These are phyloP conservation scores for Steinernema scapterisci DNA, from an alignment of 2,888 invertebrate species.

Conservation along the genomic window DNA sequence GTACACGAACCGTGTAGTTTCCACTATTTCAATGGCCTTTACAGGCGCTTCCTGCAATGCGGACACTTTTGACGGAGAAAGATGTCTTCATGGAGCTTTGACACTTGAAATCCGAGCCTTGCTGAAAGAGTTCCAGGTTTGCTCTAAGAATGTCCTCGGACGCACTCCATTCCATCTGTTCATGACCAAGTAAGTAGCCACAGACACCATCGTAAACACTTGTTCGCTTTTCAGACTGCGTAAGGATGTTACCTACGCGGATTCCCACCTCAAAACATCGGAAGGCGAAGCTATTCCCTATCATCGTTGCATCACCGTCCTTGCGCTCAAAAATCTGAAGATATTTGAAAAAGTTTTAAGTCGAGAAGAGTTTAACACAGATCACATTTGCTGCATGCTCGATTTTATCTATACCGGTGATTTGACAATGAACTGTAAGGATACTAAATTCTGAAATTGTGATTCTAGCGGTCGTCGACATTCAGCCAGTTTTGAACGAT, in stretches of 20 bases:
- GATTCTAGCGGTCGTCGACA: constrained; percentile 6
- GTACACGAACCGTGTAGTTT: no score
- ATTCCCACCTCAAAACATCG: neutral
- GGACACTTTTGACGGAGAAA: constrained; percentile 1
- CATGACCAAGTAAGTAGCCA: neutral
- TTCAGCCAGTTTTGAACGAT: neutral
- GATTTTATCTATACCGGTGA: constrained; percentile 18
- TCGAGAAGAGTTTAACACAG: neutral
- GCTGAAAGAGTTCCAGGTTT: constrained; percentile 6
- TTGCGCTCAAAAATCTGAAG: neutral
- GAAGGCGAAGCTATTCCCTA: neutral
- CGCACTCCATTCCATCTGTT: neutral
- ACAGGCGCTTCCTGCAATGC: constrained; percentile 15
- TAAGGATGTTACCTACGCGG: neutral
- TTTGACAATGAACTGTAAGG: no score
- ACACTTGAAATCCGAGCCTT: neutral
- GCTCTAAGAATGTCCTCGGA: neutral
- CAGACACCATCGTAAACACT: neutral
- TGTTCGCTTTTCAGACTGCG: neutral
- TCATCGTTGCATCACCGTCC: neutral
- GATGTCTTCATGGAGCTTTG: constrained; percentile 15
- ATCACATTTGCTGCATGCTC: neutral
- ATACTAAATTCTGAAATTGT: no score
- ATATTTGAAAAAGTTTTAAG: neutral
- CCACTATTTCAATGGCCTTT: no score